Percentiles rank a stretch among this genome's conserved stretches.
These are phyloP conservation scores for Mythimna impura DNA, from an alignment of 2,888 invertebrate genomes.

Conservation along the genomic window DNA sequence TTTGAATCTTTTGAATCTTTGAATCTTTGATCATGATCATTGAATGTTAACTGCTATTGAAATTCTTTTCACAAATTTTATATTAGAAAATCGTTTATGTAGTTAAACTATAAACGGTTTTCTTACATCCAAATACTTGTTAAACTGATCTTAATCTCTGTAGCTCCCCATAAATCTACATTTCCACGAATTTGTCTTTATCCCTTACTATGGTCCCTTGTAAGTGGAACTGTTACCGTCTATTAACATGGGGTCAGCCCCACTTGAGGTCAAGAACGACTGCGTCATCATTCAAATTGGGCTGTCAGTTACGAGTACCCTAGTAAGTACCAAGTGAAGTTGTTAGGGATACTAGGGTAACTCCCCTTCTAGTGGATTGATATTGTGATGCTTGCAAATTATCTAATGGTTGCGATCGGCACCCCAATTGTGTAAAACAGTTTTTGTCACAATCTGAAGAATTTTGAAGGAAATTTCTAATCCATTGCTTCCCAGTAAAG, in stretches of 20 bases:
- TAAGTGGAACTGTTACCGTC: conserved; percentile 38
- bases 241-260: conserved; percentile 43
- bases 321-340: conserved; percentile 16
- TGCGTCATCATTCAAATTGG: conserved; percentile 48
- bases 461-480: too few species aligned
- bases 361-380: not conserved
- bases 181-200: conserved; percentile 13
- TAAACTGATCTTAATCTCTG: not conserved
- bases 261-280: conserved; percentile 37
- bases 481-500: too few species aligned
- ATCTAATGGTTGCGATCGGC: not conserved
- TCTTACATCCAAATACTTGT: not conserved
- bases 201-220: conserved; percentile 17
- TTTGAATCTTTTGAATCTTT: too few species aligned
- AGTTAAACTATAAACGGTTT: too few species aligned
- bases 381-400: conserved; percentile 11
- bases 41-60: too few species aligned
- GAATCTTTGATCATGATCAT: too few species aligned
- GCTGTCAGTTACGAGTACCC: conserved; percentile 40
- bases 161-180: conserved; percentile 18
- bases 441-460: too few species aligned
- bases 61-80: too few species aligned
- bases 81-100: too few species aligned
- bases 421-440: not conserved
- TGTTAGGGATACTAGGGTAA: not conserved